phyloP scores from a whole-genome alignment of 2,888 invertebrate species.

The Parnassius orleans region DNA sequence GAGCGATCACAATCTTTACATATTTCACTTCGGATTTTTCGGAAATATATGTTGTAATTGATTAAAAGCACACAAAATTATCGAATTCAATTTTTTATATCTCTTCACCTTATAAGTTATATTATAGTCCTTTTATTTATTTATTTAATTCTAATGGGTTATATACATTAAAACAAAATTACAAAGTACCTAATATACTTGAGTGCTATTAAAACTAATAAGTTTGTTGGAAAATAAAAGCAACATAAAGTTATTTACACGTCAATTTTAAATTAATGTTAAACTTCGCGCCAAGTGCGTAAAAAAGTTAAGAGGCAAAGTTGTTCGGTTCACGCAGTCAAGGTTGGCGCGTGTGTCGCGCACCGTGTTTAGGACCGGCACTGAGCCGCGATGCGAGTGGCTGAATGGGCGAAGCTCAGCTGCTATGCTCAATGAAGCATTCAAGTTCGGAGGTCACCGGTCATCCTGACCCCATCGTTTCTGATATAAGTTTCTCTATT shows the following conservation, averaged over 20 bases:
- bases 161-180: not conserved
- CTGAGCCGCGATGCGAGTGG: conserved; percentile 59
- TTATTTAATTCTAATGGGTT: too few species aligned
- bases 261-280: conserved; percentile 42
- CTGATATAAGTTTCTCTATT: conserved; percentile 63
- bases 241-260: too few species aligned
- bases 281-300: conserved; percentile 61
- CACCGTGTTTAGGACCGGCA: conserved; percentile 72
- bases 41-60: not conserved
- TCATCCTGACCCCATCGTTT: conserved; percentile 65
- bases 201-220: too few species aligned
- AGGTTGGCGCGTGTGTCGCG: conserved; percentile 71
- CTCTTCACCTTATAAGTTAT: too few species aligned
- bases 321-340: conserved; percentile 55
- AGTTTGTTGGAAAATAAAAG: too few species aligned
- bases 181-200: not conserved
- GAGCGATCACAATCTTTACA: conserved; percentile 59
- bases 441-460: conserved; percentile 74
- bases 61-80: not conserved
- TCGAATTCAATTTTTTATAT: too few species aligned
- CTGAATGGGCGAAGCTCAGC: conserved; percentile 69
- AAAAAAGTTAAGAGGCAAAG: conserved; percentile 51
- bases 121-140: too few species aligned
- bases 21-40: conserved; percentile 52
- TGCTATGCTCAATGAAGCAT: conserved; percentile 77